Conservation (phyloP, 2,888 invertebrate genomes). For the Coleophora flavipennella region DNA sequence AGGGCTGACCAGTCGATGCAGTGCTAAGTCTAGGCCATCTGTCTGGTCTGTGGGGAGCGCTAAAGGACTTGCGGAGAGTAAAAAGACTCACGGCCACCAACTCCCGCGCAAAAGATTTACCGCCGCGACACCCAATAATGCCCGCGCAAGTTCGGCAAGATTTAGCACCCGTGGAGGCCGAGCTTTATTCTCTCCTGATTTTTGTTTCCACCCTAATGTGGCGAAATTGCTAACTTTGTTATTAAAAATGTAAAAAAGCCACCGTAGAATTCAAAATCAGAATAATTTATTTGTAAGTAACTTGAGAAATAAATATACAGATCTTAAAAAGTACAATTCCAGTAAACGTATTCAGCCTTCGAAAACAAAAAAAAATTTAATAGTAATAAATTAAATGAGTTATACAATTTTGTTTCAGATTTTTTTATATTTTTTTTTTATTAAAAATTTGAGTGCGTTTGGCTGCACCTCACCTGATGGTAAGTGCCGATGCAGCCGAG, state of each 20-base stretch:
- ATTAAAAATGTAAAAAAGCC: neutral
- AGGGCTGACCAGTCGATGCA: too few species aligned
- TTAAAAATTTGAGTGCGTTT: too few species aligned
- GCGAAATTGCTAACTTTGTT: neutral
- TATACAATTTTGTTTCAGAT: too few species aligned
- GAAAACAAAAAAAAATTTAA: too few species aligned
- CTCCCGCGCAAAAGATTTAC: conserved; percentile 51
- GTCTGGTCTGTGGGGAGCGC: conserved; percentile 41
- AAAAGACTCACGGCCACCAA: conserved; percentile 41
- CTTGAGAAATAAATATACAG: too few species aligned
- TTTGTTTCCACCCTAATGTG: neutral
- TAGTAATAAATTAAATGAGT: too few species aligned
- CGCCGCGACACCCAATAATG: conserved; percentile 40
- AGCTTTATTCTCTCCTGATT: neutral
- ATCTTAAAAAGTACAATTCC: too few species aligned
- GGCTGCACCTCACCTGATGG: too few species aligned
- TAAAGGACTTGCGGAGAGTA: conserved; percentile 48
- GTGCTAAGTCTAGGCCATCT: conserved; percentile 10
- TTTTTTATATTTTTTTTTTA: too few species aligned
- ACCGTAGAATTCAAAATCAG: neutral
- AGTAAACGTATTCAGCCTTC: too few species aligned
- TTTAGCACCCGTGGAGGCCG: conserved; percentile 1
- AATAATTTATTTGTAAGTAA: too few species aligned
- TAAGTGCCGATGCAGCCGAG: too few species aligned
- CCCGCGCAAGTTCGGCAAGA: conserved; percentile 14